phyloP scores from a whole-genome alignment of 2,113 vertebrate species.

The Takifugu flavidus region DNA sequence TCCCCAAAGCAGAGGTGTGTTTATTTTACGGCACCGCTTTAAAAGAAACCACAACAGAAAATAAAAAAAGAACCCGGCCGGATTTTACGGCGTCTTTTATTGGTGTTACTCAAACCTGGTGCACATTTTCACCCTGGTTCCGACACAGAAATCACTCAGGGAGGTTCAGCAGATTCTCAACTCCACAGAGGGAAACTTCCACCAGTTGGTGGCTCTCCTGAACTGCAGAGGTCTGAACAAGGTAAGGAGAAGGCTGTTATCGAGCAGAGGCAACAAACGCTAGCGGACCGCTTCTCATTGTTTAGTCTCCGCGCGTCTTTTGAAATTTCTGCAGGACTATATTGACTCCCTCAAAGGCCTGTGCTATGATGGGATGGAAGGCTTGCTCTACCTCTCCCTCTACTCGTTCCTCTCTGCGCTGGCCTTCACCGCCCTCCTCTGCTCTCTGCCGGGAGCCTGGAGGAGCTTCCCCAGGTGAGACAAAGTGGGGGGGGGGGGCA shows the following conservation, averaged over 20 bases:
- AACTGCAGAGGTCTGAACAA: slow-evolving; percentile 88
- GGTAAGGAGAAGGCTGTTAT: slow-evolving; percentile 58
- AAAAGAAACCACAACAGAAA: not conserved
- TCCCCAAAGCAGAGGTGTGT: slow-evolving; percentile 82
- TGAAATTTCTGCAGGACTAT: slow-evolving; percentile 76
- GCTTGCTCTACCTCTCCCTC: slow-evolving; percentile 86
- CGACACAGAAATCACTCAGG: slow-evolving; percentile 77
- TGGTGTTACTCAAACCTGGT: not conserved
- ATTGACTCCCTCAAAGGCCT: slow-evolving; percentile 84
- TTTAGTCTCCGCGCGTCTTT: not conserved
- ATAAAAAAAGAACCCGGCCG: not conserved
- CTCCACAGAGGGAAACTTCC: slow-evolving; percentile 86
- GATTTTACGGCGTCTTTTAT: not conserved
- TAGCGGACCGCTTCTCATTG: not conserved
- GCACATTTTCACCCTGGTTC: no score
- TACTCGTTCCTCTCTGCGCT: slow-evolving; percentile 87
- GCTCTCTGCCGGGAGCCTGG: slow-evolving; percentile 88
- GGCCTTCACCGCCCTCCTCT: slow-evolving; percentile 85
- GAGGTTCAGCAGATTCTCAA: slow-evolving; percentile 87
- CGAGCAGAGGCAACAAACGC: not conserved
- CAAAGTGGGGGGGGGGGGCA: not conserved
- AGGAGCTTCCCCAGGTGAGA: slow-evolving; percentile 86
- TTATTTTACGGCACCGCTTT: no score
- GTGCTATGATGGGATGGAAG: slow-evolving; percentile 88
- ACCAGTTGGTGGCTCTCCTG: slow-evolving; percentile 86